These are phyloP conservation scores for Loriculus beryllinus DNA, from an alignment of 2,797 vertebrate genomes.

Conservation along the genomic window DNA sequence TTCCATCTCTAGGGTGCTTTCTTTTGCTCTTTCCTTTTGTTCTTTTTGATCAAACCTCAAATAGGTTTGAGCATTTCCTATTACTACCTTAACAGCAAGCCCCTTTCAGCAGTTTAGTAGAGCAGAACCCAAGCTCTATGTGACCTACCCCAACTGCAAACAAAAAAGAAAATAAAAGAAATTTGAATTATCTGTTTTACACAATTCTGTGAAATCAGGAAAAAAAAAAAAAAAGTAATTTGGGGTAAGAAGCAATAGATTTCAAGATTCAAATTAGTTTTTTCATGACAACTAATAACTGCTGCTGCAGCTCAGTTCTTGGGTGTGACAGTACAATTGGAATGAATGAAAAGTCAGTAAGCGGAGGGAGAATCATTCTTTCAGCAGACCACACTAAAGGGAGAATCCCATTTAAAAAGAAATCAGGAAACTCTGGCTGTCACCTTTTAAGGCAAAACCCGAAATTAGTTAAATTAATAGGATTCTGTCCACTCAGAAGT, in stretches of 20 bases:
- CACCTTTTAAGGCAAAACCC: not conserved
- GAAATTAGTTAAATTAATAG: not conserved
- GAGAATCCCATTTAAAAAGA: not conserved
- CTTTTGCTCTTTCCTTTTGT: not conserved
- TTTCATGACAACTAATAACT: not conserved
- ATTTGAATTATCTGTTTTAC: not conserved
- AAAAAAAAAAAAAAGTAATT: not conserved
- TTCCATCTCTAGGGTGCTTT: not conserved
- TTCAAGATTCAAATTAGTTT: not conserved
- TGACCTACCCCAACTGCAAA: not conserved
- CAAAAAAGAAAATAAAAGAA: fast-evolving
- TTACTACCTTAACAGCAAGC: not conserved
- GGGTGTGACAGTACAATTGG: not conserved
- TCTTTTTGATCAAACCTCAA: not conserved
- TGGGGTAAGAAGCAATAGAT: not conserved
- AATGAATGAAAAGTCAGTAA: not conserved
- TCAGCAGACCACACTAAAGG: not conserved
- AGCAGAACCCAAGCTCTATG: not conserved
- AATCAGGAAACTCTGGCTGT: not conserved
- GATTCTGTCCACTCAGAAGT: not conserved
- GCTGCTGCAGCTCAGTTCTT: not conserved
- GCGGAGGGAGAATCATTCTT: not conserved
- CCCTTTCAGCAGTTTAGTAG: not conserved
- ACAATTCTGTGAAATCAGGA: not conserved
- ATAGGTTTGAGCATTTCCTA: not conserved